Percentiles rank a stretch among this genome's conserved stretches.
These are phyloP conservation scores for Ptilorrhoa leucosticta DNA, from an alignment of 2,113 vertebrate genomes.

Conservation along the genomic window DNA sequence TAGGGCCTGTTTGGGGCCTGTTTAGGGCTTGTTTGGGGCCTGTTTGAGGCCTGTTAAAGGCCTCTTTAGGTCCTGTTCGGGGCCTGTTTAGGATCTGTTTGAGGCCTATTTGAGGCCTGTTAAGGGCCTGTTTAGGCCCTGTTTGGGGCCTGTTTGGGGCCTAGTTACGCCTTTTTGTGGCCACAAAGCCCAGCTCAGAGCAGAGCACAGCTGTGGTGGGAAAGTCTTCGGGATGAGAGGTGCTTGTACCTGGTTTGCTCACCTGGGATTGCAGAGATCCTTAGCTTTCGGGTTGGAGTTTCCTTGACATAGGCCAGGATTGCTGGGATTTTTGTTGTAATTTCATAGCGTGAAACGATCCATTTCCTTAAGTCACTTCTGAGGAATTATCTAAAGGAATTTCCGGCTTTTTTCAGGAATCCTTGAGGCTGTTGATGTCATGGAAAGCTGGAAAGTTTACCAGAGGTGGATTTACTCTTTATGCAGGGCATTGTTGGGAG, in stretches of 20 bases:
- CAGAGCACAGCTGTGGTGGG: too few relatives aligned
- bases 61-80: too few relatives aligned
- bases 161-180: not conserved
- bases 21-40: not conserved
- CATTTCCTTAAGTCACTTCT: not conserved
- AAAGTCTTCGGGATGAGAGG: not conserved
- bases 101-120: not conserved
- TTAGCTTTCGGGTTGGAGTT: not conserved
- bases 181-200: not conserved
- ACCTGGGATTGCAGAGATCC: not conserved
- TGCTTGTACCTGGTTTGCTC: not conserved
- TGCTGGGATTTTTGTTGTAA: not conserved
- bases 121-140: not conserved
- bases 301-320: not conserved
- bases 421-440: not conserved
- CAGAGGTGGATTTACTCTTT: not conserved
- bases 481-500: not conserved
- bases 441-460: not conserved
- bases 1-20: not conserved
- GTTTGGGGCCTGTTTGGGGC: not conserved
- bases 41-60: not conserved
- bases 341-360: not conserved
- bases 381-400: not conserved
- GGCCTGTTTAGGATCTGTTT: not conserved
- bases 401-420: not conserved